Evolutionary conservation across 1,140 invertebrate species (phyloP), one percentile per base, ranked within the genome.

Genomic region (Aphidius gifuensis): DNA sequence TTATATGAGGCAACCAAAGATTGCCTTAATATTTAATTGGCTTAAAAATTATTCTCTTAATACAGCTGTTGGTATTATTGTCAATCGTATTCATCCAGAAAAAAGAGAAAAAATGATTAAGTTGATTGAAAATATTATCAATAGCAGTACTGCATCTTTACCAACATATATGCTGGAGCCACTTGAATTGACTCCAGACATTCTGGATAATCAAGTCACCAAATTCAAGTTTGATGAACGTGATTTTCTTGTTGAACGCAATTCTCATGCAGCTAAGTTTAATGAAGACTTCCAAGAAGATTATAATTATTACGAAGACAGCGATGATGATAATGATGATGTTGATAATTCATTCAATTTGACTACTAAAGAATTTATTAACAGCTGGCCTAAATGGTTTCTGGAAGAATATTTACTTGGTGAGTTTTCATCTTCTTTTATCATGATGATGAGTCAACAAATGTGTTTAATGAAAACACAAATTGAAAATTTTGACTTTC

Each of bases 1-100:
- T 16, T 16, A 16, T 16, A 16, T 16, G 16, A 16, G 16, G 16
- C 16, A 16, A 16, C 16, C 16, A 16, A 16, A 16, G 16, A 16
- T 16, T 16, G 16, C 16, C 16, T 16, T 84, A 16, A 76, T 91
- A 4, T 80, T 94, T 0, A 77, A 84, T 43, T 95, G 92, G 92
- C 67, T 94, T 0, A 80, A 85, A 67, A 83, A 87, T 71, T 85
- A 90, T 69, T 86, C 83, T 9, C 75, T 89, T 9, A 84, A 92
- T 40, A 82, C 85, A 16, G 92, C 89, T 1, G 77, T 92, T 43
- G 66, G 75, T n/a, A 87, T 86, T 69, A 83, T 92, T 58, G 66
- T 92, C 44, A 81, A 82, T 3, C 79, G 83, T 66, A 74, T 87
- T n/a, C 86, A 1, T 3, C 83, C 68, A 81, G 80, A 62, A 60